These are phyloP conservation scores for Laticauda laticaudata DNA, from an alignment of 2,113 vertebrate genomes.

Conservation along the genomic window DNA sequence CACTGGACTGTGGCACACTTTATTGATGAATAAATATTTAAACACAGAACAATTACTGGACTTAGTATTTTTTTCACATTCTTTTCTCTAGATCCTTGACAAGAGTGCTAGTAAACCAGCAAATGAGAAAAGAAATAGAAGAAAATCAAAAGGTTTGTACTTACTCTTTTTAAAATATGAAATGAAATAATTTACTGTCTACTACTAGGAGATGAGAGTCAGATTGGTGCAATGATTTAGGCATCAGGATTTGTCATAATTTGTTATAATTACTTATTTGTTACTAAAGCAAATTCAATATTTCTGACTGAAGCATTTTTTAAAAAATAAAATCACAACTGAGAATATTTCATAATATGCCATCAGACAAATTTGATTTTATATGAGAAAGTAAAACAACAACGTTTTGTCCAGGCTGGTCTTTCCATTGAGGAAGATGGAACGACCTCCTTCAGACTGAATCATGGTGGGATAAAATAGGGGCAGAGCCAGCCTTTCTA, in stretches of 20 bases:
- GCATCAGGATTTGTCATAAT: background rate
- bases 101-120: constrained; percentile 83
- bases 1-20: background rate
- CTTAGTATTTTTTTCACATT: constrained; percentile 11
- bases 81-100: constrained; percentile 89
- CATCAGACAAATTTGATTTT: background rate
- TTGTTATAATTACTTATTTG: background rate
- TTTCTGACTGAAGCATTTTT: background rate
- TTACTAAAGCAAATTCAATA: background rate
- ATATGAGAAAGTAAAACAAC: background rate
- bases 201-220: background rate
- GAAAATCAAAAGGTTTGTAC: constrained; percentile 93
- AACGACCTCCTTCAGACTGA: background rate
- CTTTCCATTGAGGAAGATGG: background rate
- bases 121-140: constrained; percentile 91
- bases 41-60: background rate
- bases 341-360: background rate
- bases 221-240: background rate
- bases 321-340: background rate
- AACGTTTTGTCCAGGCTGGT: no score
- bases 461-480: background rate
- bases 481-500: background rate
- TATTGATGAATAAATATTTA: background rate
- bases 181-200: background rate
- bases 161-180: constrained; percentile 27